Base-by-base conservation (phyloP, 2,797 vertebrate genomes). In the Crax fasciolata region DNA sequence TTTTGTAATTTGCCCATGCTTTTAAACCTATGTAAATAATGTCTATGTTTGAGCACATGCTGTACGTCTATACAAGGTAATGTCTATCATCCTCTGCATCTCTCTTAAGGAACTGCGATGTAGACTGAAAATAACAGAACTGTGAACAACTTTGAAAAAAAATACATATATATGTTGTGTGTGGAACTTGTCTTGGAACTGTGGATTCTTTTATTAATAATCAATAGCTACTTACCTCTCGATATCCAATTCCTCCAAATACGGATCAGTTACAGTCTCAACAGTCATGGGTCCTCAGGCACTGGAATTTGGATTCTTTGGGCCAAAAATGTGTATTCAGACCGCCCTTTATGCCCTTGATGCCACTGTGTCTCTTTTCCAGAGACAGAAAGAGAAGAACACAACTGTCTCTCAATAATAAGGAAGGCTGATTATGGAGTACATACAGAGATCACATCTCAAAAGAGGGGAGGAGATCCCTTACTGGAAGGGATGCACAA, bases 341-440 rank as follows among this genome's bases (percentile, higher is more conserved):
- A 94, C 39, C 94, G 95, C 73, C 83, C 87, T 96, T 16, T 96
- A 93, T 59, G 93, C 85, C 93, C 79, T 90, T 95, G 93, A 80
- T 94, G 91, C 86, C 91, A 94, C 87, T 77, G 85, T 93, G 87
- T 93, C 88, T 85, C 89, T 88, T 94, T 96, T 94, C 90, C 96
- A 96, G 85, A 94, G 95, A 90, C 80, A 96, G 91, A 94, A 95
- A 94, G 70, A 97, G 87, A 96, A 96, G 91, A 97, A 97, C 73
- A 84, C 62, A 94, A 95, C 95, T 95, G 73, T 94, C 72, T 94
- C 87, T 94, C 87, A 95, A 70, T 66, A 93, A 89, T 84, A 94
- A 90, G 35, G 79, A 91, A 91, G 25, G 73, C 62, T 78, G 73
- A 84, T 88, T 70, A 93, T 48, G 85, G 87, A 88, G 91, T 46